phyloP scores from a whole-genome alignment of 2,888 invertebrate genomes.

The Thelaira solivaga region DNA sequence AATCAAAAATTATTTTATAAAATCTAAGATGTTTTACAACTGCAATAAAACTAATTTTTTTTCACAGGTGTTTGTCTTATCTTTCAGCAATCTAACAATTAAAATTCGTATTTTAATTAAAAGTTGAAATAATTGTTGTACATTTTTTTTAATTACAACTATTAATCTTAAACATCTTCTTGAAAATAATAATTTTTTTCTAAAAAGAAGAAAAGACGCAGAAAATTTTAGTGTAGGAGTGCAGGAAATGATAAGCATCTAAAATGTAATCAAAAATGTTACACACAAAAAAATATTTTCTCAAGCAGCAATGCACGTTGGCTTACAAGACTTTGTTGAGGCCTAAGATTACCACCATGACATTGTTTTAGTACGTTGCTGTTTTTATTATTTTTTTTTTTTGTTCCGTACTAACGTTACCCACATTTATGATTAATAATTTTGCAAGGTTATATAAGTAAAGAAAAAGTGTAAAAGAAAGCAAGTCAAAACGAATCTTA shows the following conservation, averaged over 20 bases:
- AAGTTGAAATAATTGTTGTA: not conserved
- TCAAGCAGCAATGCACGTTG: not conserved
- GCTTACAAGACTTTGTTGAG: slow-evolving; percentile 3
- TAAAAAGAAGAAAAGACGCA: too few species aligned
- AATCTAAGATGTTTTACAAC: too few species aligned
- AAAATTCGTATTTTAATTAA: slow-evolving; percentile 25
- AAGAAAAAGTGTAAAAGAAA: too few species aligned
- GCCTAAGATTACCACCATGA: not conserved
- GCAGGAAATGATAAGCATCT: slow-evolving; percentile 47
- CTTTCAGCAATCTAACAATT: slow-evolving; percentile 20
- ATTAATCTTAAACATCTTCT: slow-evolving; percentile 23
- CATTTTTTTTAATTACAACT: slow-evolving; percentile 46
- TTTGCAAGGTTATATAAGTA: too few species aligned
- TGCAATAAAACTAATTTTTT: not conserved
- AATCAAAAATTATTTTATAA: too few species aligned
- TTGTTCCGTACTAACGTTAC: not conserved
- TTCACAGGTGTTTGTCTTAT: slow-evolving; percentile 29
- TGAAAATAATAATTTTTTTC: not conserved
- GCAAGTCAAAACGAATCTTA: too few species aligned
- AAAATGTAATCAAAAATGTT: slow-evolving; percentile 1
- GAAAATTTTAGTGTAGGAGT: slow-evolving; percentile 42
- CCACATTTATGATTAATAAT: slow-evolving; percentile 42
- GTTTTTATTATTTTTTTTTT: not conserved
- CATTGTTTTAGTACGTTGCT: slow-evolving; percentile 6
- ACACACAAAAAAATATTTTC: slow-evolving; percentile 24